Base-by-base conservation (phyloP, 2,888 invertebrate genomes). In the Pasiphila rectangulata region DNA sequence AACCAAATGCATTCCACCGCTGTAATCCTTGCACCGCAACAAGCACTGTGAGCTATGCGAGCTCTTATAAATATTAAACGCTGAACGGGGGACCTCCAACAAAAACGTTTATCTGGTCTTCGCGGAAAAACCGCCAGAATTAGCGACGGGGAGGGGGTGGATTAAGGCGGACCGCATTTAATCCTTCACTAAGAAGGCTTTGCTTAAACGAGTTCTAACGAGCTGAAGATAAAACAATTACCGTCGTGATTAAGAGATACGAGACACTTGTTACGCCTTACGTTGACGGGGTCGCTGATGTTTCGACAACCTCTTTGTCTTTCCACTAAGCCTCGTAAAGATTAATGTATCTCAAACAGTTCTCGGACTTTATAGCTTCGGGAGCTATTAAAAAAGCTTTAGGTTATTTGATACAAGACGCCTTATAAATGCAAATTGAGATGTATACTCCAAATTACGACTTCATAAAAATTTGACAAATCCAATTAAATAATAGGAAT, bases 161-260 rank as follows among this genome's bases (percentile, higher is more conserved):
- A 85, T 88, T 85, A 87, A 79, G 81, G 84, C 79, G 81, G 82
- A 79, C 88, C 87, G 81, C 84, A 83, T 83, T 86, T 87, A 88
- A 88, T 88, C 88, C 88, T 86, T 86, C 86, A 83, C 85, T 87
- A 88, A 88, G 88, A 86, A 86, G 88, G 86, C 88, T 88, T 87
- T 88, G 79, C 86, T 88, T 87, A 87, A 88, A 87, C 87, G 87
- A 87, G 87, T 87, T 84, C 86, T 88, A 88, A 87, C 87, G 87
- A 87, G 87, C 88, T 85, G 79, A 81, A 86, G 88, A 88, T 88
- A 87, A 88, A 88, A 88, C 88, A 88, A 88, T 88, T 88, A 88
- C 83, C 75, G 78, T 72, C 62, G 84, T 86, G 86, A 88, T 88
- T 87, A 87, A 87, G 85, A 87, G 85, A 85, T 85, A 84, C 83